Percentiles rank a stretch among this genome's conserved stretches.
Evolutionary conservation across 2,888 invertebrate species (phyloP).

Genomic region (Heteromyza rotundicornis): DNA sequence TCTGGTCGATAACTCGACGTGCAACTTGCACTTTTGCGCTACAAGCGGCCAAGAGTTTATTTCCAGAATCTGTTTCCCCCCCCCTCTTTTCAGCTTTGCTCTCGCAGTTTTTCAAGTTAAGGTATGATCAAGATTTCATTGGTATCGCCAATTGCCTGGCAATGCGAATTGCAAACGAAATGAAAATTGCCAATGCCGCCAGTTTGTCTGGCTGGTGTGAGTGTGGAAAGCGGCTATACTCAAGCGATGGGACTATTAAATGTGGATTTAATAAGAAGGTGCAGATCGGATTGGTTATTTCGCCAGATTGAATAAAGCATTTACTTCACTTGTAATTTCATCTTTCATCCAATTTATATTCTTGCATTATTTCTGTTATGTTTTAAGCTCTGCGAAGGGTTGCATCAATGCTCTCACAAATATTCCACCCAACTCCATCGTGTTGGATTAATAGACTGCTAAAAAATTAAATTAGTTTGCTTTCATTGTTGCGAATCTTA

Average conservation of each 20-base stretch:
- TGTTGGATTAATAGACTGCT: too few species aligned
- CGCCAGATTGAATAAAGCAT: too few species aligned
- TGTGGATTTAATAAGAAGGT: too few species aligned
- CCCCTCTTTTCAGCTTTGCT: not conserved
- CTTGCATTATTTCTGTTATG: too few species aligned
- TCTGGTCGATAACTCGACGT: not conserved
- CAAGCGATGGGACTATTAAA: too few species aligned
- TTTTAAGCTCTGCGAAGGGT: too few species aligned
- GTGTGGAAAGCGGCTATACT: not conserved
- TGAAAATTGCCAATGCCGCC: constrained; percentile 12
- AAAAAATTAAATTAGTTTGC: not conserved
- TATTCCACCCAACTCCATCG: too few species aligned
- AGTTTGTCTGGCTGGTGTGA: constrained; percentile 15
- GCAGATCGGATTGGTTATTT: too few species aligned
- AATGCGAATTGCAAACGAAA: constrained; percentile 5
- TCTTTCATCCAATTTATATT: too few species aligned
- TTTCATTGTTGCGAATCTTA: not conserved
- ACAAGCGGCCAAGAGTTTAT: not conserved
- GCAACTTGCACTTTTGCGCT: constrained; percentile 2
- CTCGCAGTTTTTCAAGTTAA: constrained; percentile 1
- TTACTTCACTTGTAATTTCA: too few species aligned
- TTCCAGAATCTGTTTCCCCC: not conserved
- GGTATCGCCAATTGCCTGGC: not conserved
- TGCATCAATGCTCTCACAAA: too few species aligned
- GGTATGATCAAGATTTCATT: not conserved